phyloP scores from a whole-genome alignment of 2,797 vertebrate species.

The Gila robusta region DNA sequence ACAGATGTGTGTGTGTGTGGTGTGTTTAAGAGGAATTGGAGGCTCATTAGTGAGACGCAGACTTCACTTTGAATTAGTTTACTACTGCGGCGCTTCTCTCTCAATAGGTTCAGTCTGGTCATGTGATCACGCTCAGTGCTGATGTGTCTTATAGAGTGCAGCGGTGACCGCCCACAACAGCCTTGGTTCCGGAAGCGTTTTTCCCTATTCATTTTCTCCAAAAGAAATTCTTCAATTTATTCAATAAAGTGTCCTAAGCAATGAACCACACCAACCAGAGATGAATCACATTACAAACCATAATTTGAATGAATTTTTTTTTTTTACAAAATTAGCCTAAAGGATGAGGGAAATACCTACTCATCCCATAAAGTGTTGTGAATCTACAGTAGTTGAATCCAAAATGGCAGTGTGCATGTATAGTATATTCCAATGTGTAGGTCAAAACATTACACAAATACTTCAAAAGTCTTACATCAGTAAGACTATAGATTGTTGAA shows the following conservation, averaged over 20 bases:
- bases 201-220: neutral
- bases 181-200: neutral
- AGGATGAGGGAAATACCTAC: neutral
- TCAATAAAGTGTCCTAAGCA: neutral
- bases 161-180: neutral
- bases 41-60: slow-evolving; percentile 1
- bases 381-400: neutral
- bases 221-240: neutral
- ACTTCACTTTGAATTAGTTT: slow-evolving; percentile 9
- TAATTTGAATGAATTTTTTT: neutral
- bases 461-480: neutral
- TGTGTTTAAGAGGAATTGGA: slow-evolving; percentile 15
- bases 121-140: neutral
- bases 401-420: neutral
- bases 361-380: neutral
- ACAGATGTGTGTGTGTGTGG: neutral
- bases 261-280: neutral
- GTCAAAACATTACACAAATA: neutral
- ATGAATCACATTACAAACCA: neutral
- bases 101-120: neutral
- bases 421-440: neutral
- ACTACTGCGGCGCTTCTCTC: slow-evolving; percentile 9
- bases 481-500: neutral
- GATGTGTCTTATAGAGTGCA: neutral
- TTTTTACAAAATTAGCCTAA: neutral